These are phyloP conservation scores for Macaria notata DNA, from an alignment of 2,888 invertebrate genomes.

Conservation along the genomic window DNA sequence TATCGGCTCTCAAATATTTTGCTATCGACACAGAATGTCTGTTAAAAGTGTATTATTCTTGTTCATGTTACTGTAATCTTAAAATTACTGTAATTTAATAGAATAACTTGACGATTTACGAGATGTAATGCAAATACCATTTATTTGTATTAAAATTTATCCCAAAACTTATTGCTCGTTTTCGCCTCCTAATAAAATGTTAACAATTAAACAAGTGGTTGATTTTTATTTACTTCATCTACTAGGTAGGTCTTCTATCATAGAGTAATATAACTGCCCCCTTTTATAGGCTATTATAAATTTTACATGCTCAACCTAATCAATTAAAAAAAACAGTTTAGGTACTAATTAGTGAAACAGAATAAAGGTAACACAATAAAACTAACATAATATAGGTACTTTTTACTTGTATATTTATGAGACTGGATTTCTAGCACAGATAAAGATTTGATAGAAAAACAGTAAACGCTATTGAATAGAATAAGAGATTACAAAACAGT, in stretches of 20 bases:
- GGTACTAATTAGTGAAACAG: too few relatives aligned
- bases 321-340: too few relatives aligned
- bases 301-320: too few relatives aligned
- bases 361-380: too few relatives aligned
- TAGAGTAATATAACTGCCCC: too few relatives aligned
- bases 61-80: constrained; percentile 81
- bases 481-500: constrained; percentile 1
- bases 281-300: too few relatives aligned
- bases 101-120: constrained; percentile 75
- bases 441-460: constrained; percentile 1
- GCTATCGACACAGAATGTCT: constrained; percentile 62
- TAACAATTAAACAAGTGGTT: constrained; percentile 65
- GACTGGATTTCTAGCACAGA: constrained; percentile 1
- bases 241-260: too few relatives aligned
- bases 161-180: constrained; percentile 81
- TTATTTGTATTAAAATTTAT: constrained; percentile 78
- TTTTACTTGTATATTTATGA: not conserved
- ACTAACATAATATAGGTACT: too few relatives aligned
- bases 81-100: constrained; percentile 75
- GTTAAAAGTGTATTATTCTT: constrained; percentile 69
- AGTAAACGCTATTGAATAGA: not conserved
- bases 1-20: constrained; percentile 51
- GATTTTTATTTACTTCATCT: constrained; percentile 47
- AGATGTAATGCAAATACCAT: constrained; percentile 67
- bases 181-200: constrained; percentile 83